Evolutionary conservation across 2,888 invertebrate genomes (phyloP).

Genomic region (Nebria brevicollis): DNA sequence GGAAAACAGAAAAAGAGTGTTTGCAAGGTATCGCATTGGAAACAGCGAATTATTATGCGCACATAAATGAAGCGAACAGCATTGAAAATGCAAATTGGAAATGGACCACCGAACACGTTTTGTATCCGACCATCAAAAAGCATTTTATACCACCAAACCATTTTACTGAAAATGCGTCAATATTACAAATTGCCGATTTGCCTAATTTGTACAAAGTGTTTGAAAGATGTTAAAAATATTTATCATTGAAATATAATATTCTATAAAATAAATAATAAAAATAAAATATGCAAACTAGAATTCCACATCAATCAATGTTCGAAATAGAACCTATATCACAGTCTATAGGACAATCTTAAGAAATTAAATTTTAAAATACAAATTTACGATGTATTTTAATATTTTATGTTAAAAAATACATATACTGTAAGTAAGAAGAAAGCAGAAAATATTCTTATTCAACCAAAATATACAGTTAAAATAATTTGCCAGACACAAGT

Average conservation of each 20-base stretch:
- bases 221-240: conserved; percentile 82
- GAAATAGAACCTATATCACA: no score
- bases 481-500: no score
- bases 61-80: conserved; percentile 63
- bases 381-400: no score
- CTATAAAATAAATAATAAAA: no score
- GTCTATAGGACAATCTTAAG: no score
- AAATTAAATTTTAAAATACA: no score
- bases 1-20: conserved; percentile 86
- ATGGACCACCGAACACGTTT: conserved; percentile 83
- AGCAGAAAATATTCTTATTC: no score
- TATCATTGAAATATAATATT: neutral
- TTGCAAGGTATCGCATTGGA: conserved; percentile 84
- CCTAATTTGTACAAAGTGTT: conserved; percentile 96
- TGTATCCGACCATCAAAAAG: conserved; percentile 84
- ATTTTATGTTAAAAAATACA: no score
- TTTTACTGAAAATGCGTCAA: conserved; percentile 78
- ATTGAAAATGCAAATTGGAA: conserved; percentile 69
- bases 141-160: conserved; percentile 80
- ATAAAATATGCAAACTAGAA: no score
- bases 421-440: no score
- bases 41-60: conserved; percentile 80
- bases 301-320: no score
- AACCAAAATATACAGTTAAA: no score
- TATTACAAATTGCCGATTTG: conserved; percentile 87